Evolutionary conservation across 2,888 invertebrate genomes (phyloP).

Genomic region (Hirtodrosophila alboralis): DNA sequence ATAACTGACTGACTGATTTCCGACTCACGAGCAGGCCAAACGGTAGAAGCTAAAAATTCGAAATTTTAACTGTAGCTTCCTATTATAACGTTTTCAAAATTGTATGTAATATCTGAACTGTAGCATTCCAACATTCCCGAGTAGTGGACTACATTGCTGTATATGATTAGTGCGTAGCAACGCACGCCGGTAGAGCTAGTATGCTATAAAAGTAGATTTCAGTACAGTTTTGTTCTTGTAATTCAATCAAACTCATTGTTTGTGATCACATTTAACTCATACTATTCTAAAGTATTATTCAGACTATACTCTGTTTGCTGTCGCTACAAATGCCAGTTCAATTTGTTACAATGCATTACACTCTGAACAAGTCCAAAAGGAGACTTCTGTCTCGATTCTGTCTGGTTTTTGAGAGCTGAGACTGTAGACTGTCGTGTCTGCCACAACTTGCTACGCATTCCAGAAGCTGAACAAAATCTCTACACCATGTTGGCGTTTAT

Average conservation of each 20-base stretch:
- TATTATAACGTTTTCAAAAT: no score
- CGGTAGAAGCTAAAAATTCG: no score
- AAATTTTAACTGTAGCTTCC: no score
- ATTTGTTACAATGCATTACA: slow-evolving; percentile 73
- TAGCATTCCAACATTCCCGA: no score
- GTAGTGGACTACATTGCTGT: no score
- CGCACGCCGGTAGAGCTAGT: no score
- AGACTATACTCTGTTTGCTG: slow-evolving; percentile 44
- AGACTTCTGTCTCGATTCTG: slow-evolving; percentile 27
- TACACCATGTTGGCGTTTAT: slow-evolving; percentile 79
- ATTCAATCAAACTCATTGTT: slow-evolving; percentile 1
- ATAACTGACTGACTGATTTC: no score
- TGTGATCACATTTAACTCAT: slow-evolving; percentile 1
- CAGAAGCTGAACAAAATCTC: slow-evolving; percentile 83
- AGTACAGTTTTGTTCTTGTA: not conserved
- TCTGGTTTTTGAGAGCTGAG: slow-evolving; percentile 53
- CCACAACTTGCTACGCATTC: slow-evolving; percentile 80
- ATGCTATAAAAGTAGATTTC: no score
- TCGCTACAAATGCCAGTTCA: slow-evolving; percentile 74
- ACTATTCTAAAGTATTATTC: slow-evolving; percentile 30
- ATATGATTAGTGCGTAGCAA: no score
- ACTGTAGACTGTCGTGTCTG: slow-evolving; percentile 52
- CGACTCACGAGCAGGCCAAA: no score
- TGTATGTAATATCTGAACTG: no score
- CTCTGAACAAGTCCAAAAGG: slow-evolving; percentile 30